Base-by-base conservation (phyloP, 2,113 vertebrate genomes). In the Callaeas wilsoni region DNA sequence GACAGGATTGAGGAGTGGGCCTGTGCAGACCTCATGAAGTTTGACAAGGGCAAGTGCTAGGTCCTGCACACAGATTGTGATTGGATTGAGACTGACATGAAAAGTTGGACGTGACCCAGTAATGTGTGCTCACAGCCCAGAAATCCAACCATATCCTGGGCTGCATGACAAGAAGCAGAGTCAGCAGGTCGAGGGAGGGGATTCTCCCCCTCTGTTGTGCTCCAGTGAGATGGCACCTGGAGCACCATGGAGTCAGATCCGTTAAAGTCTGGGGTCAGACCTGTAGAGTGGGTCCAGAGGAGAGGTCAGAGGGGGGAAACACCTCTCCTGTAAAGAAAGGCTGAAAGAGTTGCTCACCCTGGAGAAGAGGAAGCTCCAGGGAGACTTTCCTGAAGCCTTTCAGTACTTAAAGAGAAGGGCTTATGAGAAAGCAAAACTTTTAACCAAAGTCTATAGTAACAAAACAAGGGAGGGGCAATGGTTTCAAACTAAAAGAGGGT, bases 121-220 rank as follows among this genome's bases (percentile, higher is more conserved):
- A n/a, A 69, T 8, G 12, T 62, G 39, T 75, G 30, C 47, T 83
- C 21, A 42, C 26, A 42, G 55, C 41, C 41, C 47, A 69, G 47
- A 47, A 56, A 56, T 32, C 22, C 52, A 56, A 14, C 30, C 41
- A 11, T 1, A 19, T 10, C 26, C 47, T 76, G 47, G 26, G 12
- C 63, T 49, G n/a, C 19, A 6, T 10, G 30, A 41, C 29, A 39
- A 23, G 33, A 30, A 68, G 21, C n/a, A 75, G 39, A 60, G 47
- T 9, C 70, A 83, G 41, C 8, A 62, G 41, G n/a, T 13, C 0
- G 0, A 55, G n/a, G 18, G 55, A 35, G 18, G 17, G 16, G 25
- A 69, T 42, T 37, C 19, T 20, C 17, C 18, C 26, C 17, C 47
- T 68, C 55, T 35, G 6, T 17, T 55, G 41, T n/a, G 35, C 55